Percentiles rank a stretch among this genome's conserved stretches.
These are phyloP conservation scores for Bursaphelenchus okinawaensis DNA, from an alignment of 2,888 invertebrate genomes.

Conservation along the genomic window DNA sequence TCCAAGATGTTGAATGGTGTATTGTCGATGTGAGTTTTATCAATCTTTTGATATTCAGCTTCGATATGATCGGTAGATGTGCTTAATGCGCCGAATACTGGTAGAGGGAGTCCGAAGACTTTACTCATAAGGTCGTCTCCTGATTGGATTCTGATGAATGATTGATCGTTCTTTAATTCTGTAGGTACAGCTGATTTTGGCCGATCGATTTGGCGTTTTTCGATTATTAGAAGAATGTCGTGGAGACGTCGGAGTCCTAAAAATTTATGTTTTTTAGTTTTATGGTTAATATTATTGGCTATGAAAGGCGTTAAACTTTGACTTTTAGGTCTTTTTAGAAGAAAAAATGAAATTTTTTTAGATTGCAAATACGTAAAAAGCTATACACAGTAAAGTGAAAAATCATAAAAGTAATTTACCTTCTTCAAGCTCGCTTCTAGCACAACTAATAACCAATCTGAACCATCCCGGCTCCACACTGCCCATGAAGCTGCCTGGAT, in stretches of 20 bases:
- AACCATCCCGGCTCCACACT: slow-evolving; percentile 54
- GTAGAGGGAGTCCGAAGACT: neutral
- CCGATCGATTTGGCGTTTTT: neutral
- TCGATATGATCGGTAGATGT: neutral
- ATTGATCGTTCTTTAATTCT: neutral
- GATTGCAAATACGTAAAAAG: too few relatives aligned
- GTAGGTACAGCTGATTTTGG: neutral
- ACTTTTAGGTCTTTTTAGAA: too few relatives aligned
- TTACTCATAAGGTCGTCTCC: neutral
- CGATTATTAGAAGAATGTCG: slow-evolving; percentile 7
- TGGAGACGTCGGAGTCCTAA: slow-evolving; percentile 14
- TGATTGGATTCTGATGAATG: neutral
- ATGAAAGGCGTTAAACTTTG: too few relatives aligned
- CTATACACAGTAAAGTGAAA: too few relatives aligned
- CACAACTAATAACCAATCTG: slow-evolving; percentile 48
- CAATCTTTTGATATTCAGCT: neutral
- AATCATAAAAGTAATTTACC: slow-evolving; percentile 33
- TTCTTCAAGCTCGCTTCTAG: slow-evolving; percentile 39
- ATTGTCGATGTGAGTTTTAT: neutral
- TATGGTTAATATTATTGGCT: neutral
- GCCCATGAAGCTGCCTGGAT: slow-evolving; percentile 44
- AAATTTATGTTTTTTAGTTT: slow-evolving; percentile 7
- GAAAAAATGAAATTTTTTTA: too few relatives aligned
- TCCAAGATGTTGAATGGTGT: neutral
- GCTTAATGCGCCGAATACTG: neutral